A percentile compares a stretch with the other conserved stretches of the same genome.
Evolutionary conservation across 2,888 invertebrate species (phyloP).

Genomic region (Agrilus mali): DNA sequence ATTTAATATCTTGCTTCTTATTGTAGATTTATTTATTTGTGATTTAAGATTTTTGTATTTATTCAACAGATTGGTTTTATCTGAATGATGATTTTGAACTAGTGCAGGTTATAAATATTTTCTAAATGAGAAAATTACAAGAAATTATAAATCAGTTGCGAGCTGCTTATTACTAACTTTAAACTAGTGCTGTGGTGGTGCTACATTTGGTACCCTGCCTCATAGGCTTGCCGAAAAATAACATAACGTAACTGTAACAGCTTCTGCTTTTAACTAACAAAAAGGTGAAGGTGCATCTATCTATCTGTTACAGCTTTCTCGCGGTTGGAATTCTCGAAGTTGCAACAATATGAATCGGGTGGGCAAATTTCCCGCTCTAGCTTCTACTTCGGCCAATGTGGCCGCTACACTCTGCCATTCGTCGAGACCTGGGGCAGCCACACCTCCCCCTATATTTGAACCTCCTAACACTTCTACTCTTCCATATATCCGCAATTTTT

Average conservation of each 20-base stretch:
- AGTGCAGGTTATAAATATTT: constrained; percentile 1
- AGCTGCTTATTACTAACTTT: constrained; percentile 28
- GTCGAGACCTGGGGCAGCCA: constrained; percentile 21
- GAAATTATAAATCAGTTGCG: constrained; percentile 10
- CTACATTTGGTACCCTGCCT: constrained; percentile 27
- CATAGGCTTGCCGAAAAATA: not conserved
- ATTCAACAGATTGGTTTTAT: no score
- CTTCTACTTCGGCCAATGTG: constrained; percentile 33
- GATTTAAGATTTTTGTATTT: no score
- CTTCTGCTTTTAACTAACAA: constrained; percentile 17
- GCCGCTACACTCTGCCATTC: constrained; percentile 34
- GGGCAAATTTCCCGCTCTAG: constrained; percentile 32
- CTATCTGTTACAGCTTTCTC: constrained; percentile 33
- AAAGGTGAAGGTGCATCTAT: constrained; percentile 23
- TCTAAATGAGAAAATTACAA: constrained; percentile 7
- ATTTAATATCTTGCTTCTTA: no score
- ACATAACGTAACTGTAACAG: not conserved
- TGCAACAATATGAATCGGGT: constrained; percentile 35
- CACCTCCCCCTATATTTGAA: constrained; percentile 27
- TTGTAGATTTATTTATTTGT: no score
- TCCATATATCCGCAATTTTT: constrained; percentile 36
- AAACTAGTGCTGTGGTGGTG: constrained; percentile 34
- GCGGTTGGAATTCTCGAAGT: constrained; percentile 39
- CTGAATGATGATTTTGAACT: no score
- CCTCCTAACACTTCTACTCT: constrained; percentile 34